Conservation (phyloP, 2,797 vertebrate species). For the Melanotaenia boesemani region DNA sequence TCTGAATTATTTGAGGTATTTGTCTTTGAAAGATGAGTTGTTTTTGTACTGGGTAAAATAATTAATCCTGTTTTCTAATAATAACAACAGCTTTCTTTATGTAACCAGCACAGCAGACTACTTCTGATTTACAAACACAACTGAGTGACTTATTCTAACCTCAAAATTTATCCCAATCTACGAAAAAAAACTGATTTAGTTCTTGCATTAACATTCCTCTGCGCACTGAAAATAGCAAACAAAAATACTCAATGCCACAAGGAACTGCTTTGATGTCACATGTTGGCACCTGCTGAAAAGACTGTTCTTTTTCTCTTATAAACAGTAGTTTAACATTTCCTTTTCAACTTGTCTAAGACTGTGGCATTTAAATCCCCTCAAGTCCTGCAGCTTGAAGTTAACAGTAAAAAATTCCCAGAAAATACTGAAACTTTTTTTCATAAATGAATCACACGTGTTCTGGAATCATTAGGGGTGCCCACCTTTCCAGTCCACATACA, state of each 20-base stretch:
- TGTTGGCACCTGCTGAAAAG: neutral
- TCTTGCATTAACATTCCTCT: neutral
- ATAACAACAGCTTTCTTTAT: neutral
- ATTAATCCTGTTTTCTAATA: neutral
- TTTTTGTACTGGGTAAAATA: no score
- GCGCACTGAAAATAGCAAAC: neutral
- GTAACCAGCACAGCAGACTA: no score
- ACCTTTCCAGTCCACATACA: slow-evolving; percentile 15
- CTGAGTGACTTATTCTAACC: neutral
- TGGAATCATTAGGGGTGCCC: neutral
- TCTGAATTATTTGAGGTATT: no score
- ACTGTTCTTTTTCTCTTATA: neutral
- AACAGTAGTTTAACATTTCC: neutral
- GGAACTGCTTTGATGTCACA: neutral
- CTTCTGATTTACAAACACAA: neutral
- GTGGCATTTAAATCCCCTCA: neutral
- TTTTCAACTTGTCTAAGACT: neutral
- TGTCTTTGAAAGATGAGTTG: no score
- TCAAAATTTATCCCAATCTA: neutral
- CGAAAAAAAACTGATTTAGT: neutral
- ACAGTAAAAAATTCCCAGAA: neutral
- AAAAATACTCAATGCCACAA: neutral
- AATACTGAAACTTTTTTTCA: neutral
- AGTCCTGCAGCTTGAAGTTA: neutral
- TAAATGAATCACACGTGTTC: neutral